Evolutionary conservation across 2,797 vertebrate species (phyloP).

Genomic region (Orestias chungarensis): DNA sequence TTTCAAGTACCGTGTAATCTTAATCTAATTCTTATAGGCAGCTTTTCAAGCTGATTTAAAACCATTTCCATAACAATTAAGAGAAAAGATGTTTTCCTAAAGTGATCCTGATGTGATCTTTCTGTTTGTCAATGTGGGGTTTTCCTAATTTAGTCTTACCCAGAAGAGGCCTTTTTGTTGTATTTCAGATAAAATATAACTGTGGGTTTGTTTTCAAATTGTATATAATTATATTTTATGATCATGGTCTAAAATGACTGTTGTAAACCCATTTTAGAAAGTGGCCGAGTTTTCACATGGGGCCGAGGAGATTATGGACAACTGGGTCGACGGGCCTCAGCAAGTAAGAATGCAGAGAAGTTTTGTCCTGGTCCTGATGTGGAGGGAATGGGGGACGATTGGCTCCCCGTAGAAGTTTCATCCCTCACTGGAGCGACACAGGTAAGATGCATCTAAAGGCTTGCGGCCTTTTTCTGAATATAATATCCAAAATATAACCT

Average conservation of each 20-base stretch:
- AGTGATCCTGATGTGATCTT: too few relatives aligned
- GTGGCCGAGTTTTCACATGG: conserved; percentile 89
- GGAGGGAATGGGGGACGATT: conserved; percentile 20
- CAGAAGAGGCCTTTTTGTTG: too few relatives aligned
- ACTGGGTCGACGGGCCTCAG: conserved; percentile 77
- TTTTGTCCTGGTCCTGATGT: conserved; percentile 32
- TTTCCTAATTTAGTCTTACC: too few relatives aligned
- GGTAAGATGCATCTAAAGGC: conserved; percentile 77
- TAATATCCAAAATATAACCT: not conserved
- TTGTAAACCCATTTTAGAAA: conserved; percentile 76
- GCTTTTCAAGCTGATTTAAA: too few relatives aligned
- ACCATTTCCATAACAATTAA: too few relatives aligned
- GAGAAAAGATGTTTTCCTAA: too few relatives aligned
- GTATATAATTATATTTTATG: not conserved
- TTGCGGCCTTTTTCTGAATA: not conserved
- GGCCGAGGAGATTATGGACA: conserved; percentile 92
- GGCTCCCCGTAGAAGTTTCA: conserved; percentile 74
- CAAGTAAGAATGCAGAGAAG: conserved; percentile 33
- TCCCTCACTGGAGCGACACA: conserved; percentile 84
- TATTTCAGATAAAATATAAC: not conserved
- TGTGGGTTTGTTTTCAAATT: too few relatives aligned
- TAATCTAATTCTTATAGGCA: too few relatives aligned
- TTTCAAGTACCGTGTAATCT: too few relatives aligned
- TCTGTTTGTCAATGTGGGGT: too few relatives aligned
- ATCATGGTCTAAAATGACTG: not conserved